phyloP scores from a whole-genome alignment of 2,797 vertebrate genomes.

The Diglossa cyanea region DNA sequence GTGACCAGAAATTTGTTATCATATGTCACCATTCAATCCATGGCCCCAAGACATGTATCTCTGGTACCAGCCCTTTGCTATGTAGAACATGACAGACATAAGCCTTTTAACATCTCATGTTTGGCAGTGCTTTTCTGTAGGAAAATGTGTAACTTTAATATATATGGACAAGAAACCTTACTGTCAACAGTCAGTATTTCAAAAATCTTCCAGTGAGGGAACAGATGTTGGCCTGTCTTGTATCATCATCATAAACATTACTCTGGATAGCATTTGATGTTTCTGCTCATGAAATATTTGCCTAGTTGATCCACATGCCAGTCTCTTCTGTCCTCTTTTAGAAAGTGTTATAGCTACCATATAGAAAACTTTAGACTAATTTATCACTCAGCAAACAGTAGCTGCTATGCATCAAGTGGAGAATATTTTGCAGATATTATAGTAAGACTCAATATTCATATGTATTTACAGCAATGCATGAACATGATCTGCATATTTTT shows the following conservation, averaged over 20 bases:
- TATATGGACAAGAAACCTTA: not conserved
- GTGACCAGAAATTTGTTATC: not conserved
- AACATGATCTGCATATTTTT: not conserved
- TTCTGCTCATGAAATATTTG: not conserved
- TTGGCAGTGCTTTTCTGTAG: not conserved
- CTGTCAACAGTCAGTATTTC: not conserved
- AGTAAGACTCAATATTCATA: not conserved
- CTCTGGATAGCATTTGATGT: not conserved
- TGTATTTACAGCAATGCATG: not conserved
- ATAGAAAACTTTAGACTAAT: not conserved
- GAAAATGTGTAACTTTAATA: not conserved
- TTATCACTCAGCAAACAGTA: not conserved
- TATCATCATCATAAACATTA: not conserved
- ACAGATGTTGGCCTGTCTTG: not conserved
- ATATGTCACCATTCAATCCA: not conserved
- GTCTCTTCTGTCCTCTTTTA: not conserved
- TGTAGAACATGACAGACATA: not conserved
- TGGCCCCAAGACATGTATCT: not conserved
- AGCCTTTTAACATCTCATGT: fast-evolving
- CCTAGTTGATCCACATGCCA: not conserved
- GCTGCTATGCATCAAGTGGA: not conserved
- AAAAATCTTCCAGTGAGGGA: not conserved
- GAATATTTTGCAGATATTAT: not conserved
- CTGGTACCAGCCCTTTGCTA: not conserved
- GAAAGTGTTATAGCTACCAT: not conserved